Evolutionary conservation across 2,888 invertebrate genomes (phyloP).

Genomic region (Achlya flavicornis): DNA sequence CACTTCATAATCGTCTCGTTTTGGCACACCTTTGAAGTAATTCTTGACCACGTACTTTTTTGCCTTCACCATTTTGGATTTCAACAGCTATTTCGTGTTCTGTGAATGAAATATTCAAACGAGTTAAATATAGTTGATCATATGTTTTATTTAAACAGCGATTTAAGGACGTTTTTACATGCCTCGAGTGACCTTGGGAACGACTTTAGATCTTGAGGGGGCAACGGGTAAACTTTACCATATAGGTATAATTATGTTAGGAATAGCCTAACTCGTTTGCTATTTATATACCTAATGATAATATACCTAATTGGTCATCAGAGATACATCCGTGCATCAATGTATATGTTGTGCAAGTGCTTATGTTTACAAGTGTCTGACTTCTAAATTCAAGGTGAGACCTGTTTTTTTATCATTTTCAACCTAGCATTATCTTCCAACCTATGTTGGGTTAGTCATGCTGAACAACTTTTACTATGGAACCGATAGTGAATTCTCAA

Average conservation of each 20-base stretch:
- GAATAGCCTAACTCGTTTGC: not conserved
- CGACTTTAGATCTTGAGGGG: too few relatives aligned
- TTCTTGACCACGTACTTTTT: constrained; percentile 83
- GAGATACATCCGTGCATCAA: not conserved
- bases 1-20: constrained; percentile 81
- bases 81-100: not conserved
- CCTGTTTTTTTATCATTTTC: too few relatives aligned
- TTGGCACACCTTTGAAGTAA: constrained; percentile 83
- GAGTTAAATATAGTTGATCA: not conserved
- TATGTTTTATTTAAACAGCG: not conserved
- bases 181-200: too few relatives aligned
- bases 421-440: too few relatives aligned
- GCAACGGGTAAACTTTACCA: too few relatives aligned
- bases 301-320: not conserved
- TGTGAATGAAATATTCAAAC: not conserved
- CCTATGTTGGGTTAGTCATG: too few relatives aligned
- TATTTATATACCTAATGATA: not conserved
- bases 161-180: too few relatives aligned
- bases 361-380: not conserved
- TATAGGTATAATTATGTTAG: too few relatives aligned
- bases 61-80: constrained; percentile 69
- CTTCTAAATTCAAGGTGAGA: not conserved
- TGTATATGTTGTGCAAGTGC: not conserved
- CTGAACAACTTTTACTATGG: too few relatives aligned
- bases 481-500: too few relatives aligned